Conservation (phyloP, 2,888 invertebrate genomes). For the Dryobotodes eremita region DNA sequence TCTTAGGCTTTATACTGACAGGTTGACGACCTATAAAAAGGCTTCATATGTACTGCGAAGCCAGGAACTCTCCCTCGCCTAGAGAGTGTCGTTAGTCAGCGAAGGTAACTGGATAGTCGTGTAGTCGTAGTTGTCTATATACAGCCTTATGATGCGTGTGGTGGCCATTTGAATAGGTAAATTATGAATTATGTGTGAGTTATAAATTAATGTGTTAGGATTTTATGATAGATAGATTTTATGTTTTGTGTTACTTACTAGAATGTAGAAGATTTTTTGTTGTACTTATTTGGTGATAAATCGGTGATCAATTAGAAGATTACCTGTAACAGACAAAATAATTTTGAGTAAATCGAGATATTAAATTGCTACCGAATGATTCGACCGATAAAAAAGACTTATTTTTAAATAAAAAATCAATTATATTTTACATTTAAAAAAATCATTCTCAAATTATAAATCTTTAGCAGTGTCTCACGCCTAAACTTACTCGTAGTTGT, state of each 20-base stretch:
- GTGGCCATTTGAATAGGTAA: constrained; percentile 22
- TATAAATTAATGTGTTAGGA: background rate
- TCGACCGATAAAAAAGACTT: background rate
- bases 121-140: constrained; percentile 48
- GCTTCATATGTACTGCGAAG: constrained; percentile 79
- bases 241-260: constrained; percentile 23
- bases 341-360: background rate
- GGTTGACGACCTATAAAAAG: constrained; percentile 88
- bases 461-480: background rate
- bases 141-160: constrained; percentile 15
- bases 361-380: background rate
- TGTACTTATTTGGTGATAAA: background rate
- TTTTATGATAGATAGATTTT: background rate
- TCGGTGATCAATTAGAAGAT: constrained; percentile 2
- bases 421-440: background rate
- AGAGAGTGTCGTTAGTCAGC: constrained; percentile 80
- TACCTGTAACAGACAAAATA: constrained; percentile 39
- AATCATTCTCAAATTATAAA: background rate
- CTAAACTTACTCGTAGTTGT: background rate
- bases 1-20: constrained; percentile 72
- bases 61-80: constrained; percentile 73
- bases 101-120: constrained; percentile 77
- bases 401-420: background rate
- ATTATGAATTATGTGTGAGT: background rate
- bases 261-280: background rate